Base-by-base conservation (phyloP, 2,113 vertebrate genomes). In the Podiceps cristatus region DNA sequence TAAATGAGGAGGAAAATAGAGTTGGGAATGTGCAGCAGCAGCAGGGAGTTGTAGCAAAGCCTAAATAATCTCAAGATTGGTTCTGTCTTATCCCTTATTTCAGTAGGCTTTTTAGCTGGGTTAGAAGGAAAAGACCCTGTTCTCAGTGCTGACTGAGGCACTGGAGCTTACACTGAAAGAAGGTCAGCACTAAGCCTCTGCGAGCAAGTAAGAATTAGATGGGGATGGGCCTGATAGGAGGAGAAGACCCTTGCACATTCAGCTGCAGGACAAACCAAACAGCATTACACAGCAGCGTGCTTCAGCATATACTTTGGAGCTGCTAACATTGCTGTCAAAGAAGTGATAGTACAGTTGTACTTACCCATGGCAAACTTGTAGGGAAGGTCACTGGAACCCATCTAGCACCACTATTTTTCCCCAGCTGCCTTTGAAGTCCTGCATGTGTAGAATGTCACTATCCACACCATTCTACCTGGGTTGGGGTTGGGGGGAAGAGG, bases 161-260 rank as follows among this genome's bases (percentile, higher is more conserved):
- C 68, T 29, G 22, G 23, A 55, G 50, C 33, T 72, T n/a, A 33
- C 11, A 10, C 25, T 73, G 55, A 67, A 63, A 56, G 49, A 68
- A 76, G 59, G 53, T 49, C 69, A 88, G 79, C 45, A 5, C 37
- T 81, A 69, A 85, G 25, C 60, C n/a, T 69, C 53, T 71, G 77
- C 3, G 2, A 80, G 40, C 35, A 45, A 83, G 16, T 44, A 27
- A 10, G 7, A 6, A 23, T 67, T n/a, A 24, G n/a, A 31, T 75
- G n/a, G 35, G 44, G 18, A 47, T 42, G 31, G 18, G 24, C 25
- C 9, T 19, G 18, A 11, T 44, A 31, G 20, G 33, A 27, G 31
- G 9, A 52, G 37, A 75, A 17, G 13, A 50, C 18, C 35, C 35
- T 0, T 31, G 16, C 2, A 0, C 4, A 0, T 53, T 78, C 84